These are phyloP conservation scores for Acanthosepion lycidas DNA, from an alignment of 2,888 invertebrate species.

Conservation along the genomic window DNA sequence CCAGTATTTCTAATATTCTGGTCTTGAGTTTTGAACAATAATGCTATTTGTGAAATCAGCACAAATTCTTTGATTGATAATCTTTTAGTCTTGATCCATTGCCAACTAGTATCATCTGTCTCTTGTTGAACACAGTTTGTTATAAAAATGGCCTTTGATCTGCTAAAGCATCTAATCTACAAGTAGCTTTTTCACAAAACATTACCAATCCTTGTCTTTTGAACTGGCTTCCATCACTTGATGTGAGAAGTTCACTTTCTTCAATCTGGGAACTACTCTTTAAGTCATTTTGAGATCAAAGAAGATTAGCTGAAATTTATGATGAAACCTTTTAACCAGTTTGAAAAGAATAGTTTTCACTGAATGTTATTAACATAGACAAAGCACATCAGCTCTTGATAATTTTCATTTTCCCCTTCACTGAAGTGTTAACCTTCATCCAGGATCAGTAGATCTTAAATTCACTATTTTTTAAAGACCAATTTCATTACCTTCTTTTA, in stretches of 20 bases:
- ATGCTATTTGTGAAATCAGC: not conserved
- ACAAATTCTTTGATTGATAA: not conserved
- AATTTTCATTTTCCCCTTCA: not conserved
- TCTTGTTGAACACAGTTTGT: not conserved
- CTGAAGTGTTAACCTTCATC: not conserved
- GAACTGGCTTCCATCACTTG: not conserved
- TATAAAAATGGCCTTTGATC: slow-evolving; percentile 4
- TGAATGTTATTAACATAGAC: not conserved
- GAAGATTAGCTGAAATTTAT: slow-evolving; percentile 2
- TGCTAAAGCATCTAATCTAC: slow-evolving; percentile 6
- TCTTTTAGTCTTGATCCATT: not conserved
- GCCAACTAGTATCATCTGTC: not conserved
- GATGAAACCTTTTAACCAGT: not conserved
- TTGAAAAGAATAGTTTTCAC: not conserved
- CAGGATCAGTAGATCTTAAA: not conserved
- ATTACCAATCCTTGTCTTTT: not conserved
- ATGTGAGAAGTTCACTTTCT: slow-evolving; percentile 3
- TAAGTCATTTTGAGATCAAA: not conserved
- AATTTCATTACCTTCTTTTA: not conserved
- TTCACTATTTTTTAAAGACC: not conserved
- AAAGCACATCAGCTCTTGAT: not conserved
- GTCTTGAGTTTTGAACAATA: not conserved
- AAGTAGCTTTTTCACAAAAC: too few species aligned
- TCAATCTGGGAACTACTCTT: not conserved
- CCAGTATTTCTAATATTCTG: not conserved